A percentile compares a stretch with the other conserved stretches of the same genome.
phyloP scores from a whole-genome alignment of 1,140 invertebrate genomes.

The Euura lappo region DNA sequence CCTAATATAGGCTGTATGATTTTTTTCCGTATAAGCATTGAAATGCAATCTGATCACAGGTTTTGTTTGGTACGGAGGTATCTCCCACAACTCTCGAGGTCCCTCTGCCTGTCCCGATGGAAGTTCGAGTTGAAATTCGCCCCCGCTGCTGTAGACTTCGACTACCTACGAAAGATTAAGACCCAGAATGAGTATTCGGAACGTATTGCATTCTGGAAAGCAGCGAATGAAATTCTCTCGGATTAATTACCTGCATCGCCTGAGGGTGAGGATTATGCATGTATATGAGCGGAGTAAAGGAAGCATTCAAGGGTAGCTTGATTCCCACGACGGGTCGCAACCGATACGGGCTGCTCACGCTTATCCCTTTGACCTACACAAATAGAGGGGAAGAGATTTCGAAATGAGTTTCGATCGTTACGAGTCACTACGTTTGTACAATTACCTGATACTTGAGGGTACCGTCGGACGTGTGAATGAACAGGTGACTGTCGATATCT shows the following conservation, averaged over 20 bases:
- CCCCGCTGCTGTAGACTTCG: slow-evolving; percentile 90
- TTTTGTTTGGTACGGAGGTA: slow-evolving; percentile 88
- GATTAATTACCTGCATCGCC: slow-evolving; percentile 76
- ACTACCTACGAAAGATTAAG: slow-evolving; percentile 68
- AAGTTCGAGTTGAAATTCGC: slow-evolving; percentile 89
- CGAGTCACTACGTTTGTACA: slow-evolving; percentile 24
- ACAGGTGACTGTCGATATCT: slow-evolving; percentile 84
- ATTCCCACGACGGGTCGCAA: slow-evolving; percentile 88
- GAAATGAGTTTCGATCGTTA: not conserved
- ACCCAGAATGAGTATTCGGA: not conserved
- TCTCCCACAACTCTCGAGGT: slow-evolving; percentile 83
- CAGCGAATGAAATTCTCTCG: too few species aligned
- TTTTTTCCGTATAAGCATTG: slow-evolving; percentile 74
- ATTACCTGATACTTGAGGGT: slow-evolving; percentile 79
- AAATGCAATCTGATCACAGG: slow-evolving; percentile 87
- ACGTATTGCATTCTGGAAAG: slow-evolving; percentile 8
- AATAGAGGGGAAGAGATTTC: slow-evolving; percentile 21
- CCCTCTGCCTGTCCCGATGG: slow-evolving; percentile 81
- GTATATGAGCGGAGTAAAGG: slow-evolving; percentile 87
- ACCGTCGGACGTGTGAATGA: slow-evolving; percentile 93
- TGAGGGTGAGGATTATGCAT: slow-evolving; percentile 93
- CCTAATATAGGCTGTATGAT: slow-evolving; percentile 84
- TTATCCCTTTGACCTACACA: slow-evolving; percentile 78
- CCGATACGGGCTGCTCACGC: slow-evolving; percentile 86
- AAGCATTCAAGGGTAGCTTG: slow-evolving; percentile 90